Base-by-base conservation (phyloP, 2,797 vertebrate species). In the Leptodactylus fallax region DNA sequence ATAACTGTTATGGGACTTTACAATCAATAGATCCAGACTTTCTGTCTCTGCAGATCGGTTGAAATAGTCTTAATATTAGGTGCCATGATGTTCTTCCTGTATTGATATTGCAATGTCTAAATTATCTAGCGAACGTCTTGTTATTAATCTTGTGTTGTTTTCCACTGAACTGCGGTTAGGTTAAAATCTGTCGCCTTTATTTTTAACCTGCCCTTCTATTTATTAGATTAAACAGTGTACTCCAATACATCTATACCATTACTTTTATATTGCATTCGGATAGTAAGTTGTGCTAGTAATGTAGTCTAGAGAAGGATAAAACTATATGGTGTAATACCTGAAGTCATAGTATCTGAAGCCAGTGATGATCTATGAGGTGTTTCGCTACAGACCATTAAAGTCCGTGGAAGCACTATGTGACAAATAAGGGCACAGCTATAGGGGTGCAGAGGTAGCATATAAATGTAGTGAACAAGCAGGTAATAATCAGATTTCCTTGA, bases 21-120 rank as follows among this genome's bases (percentile, higher is more conserved):
- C 80, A 83, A 89, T 89, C 88, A 89, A 86, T 89, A 83, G 47
- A 61, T 23, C 79, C 72, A 89, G 85, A 89, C 85, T 89, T 79
- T 83, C 79, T 89, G 88, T 89, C 88, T 86, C 88, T 83, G 56
- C 74, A 83, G 58, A 79, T 78, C 85, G 63, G 79, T 77, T 51
- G 74, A 79, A 83, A 79, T 86, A 69, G 71, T 87, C 80, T 71
- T 60, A 86, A 65, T 81, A 89, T 72, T 87, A 87, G 86, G 82
- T 69, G 63, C 74, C 80, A 83, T 74, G 25, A 55, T 89, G 80
- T n/a, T 79, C 80, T 83, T 86, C 74, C 88, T 83, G 80, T 89
- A 89, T 87, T 89, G 80, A 89, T 83, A 89, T 53, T 78, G 71
- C 53, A 85, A 71, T 81, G 27, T 79, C 61, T 85, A 71, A 74